Evolutionary conservation across 2,888 invertebrate species (phyloP), one percentile per base, ranked within the genome.

Genomic region (Hecatera dysodea): DNA sequence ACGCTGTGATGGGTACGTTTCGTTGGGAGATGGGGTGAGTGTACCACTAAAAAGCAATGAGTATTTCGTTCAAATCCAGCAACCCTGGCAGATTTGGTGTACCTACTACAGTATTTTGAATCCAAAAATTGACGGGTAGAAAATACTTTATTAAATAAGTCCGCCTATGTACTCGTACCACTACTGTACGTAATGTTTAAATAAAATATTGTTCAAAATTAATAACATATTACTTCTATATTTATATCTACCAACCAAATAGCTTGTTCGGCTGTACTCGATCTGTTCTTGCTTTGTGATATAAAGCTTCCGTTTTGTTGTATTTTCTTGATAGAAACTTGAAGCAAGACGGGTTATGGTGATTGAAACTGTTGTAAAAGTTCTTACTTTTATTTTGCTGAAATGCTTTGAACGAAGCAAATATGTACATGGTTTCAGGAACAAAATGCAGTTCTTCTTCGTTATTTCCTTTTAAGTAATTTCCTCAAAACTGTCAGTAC

Each of bases 401-500:
- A 64, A 74, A 33, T 50, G 2, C 15, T 36, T 22, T 6, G 8
- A 19, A 24, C 48, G 2, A 17, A 59, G 4, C 11, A 29, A n/a
- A 36, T 36, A n/a, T n/a, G n/a, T n/a, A 36, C 46, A 5, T 27
- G 7, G 33, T 64, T 36, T 74, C 12, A 17, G 12, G 8, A 36
- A 5, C 4, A 39, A 57, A 69, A 22, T 17, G 17, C 15, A 11
- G 29, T 19, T 39, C 72, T 15, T 22, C 9, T 42, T 27, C 22
- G 19, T 33, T 24, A n/a, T 73, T 48, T 63, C 17, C 17, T 19
- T 42, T 36, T 11, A 22, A 50, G 17, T 24, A 27, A 27, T 36
- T 24, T 64, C 24, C 52, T 44, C 22, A 19, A 42, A 74, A 74
- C 42, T 42, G 33, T 7, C 33, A 73, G 17, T 33, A 17, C 65